Evolutionary conservation across 2,797 vertebrate genomes (phyloP), one percentile per base, ranked within the genome.

Genomic region (Spinibarbus caldwelli): DNA sequence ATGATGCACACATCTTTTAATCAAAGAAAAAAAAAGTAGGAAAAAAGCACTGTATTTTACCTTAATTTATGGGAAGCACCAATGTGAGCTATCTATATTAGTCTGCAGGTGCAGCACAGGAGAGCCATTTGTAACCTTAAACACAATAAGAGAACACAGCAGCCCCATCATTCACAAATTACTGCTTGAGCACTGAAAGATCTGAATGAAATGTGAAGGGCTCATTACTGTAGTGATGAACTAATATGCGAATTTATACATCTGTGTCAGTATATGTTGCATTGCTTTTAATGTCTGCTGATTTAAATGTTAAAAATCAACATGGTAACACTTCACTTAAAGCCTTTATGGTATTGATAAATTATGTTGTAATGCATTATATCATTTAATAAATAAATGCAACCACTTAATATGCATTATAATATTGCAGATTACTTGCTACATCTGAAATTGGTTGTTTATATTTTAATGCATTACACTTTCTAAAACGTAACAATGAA

Each of bases 1-100:
- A n/a, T 45, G 75, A 84, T 78, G 26, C 67, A 71, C 83, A 71
- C 49, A 78, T 78, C 49, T 49, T 80, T 80, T 67, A 80, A 80
- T 67, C 62, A 80, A 80, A 80, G 62, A 66, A 47, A n/a, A 77
- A 11, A 14, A 5, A 21, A 29, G 8, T 11, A 26, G 5, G 41
- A 43, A 43, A 72, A 45, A 29, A 34, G 12, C 17, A 67, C 26
- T 49, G 78, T 66, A 47, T 71, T 70, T 81, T 70, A 38, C 21
- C 36, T 29, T 71, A 71, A 52, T 81, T 81, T 71, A 71, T 68
- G 79, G 31, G 36, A 54, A 70, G 19, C 67, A 29, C 52, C 38
- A 57, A 78, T 78, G 36, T 7, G 64, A 78, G 36, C 2, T 8
- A 85, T 59, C 26, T 49, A 71, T 71, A 71, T 36, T 47, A 26